These are phyloP conservation scores for Idaea biselata DNA, from an alignment of 2,888 invertebrate genomes.

Conservation along the genomic window DNA sequence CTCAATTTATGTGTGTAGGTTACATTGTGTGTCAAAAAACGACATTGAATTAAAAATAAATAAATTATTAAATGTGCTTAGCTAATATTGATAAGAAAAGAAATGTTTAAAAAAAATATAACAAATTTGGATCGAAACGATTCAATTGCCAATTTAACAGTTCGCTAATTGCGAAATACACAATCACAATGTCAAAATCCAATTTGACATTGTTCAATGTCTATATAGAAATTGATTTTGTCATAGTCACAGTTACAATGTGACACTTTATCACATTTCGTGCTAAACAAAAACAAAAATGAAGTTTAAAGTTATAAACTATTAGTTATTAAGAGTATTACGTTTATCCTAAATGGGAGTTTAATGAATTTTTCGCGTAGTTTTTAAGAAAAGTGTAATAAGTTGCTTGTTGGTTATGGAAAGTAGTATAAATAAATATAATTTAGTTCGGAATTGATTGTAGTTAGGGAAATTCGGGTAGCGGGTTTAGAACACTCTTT, in stretches of 20 bases:
- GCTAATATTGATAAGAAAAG: conserved; percentile 54
- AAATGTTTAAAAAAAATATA: conserved; percentile 32
- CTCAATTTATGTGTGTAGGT: conserved; percentile 55
- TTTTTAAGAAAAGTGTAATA: conserved; percentile 26
- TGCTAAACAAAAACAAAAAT: conserved; percentile 42
- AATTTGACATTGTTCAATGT: too few relatives aligned
- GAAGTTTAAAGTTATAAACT: conserved; percentile 68
- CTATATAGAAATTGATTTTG: too few relatives aligned
- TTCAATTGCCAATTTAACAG: conserved; percentile 60
- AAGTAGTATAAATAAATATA: conserved; percentile 14
- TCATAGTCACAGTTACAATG: conserved; percentile 19
- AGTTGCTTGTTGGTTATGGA: conserved; percentile 28
- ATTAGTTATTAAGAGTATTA: conserved; percentile 65
- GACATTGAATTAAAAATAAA: conserved; percentile 34
- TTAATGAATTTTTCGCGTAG: conserved; percentile 52
- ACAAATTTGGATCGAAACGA: conserved; percentile 23
- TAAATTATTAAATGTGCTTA: conserved; percentile 62
- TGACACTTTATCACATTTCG: conserved; percentile 66
- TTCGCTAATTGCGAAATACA: conserved; percentile 61
- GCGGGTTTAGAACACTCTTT: conserved; percentile 12
- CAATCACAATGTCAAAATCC: too few relatives aligned
- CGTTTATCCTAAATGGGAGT: conserved; percentile 56
- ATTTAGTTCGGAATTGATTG: conserved; percentile 24
- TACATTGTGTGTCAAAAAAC: conserved; percentile 45
- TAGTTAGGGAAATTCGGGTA: conserved; percentile 17